Evolutionary conservation across 2,113 vertebrate genomes (phyloP).

Genomic region (Nymphicus hollandicus): DNA sequence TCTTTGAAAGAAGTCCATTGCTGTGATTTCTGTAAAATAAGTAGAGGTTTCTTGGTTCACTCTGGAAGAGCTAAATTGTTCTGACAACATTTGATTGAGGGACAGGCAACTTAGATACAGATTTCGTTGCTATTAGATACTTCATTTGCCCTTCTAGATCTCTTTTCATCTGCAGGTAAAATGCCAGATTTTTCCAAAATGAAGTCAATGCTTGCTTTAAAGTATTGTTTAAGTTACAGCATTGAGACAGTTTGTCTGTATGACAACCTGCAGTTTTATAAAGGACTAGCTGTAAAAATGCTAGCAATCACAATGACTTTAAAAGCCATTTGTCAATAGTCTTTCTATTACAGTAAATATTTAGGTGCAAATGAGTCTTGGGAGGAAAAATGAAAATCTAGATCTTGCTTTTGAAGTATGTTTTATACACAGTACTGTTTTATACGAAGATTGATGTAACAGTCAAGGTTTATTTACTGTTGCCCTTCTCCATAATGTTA

Average conservation of each 20-base stretch:
- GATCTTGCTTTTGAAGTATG: neutral
- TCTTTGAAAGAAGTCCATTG: neutral
- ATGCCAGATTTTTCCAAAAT: neutral
- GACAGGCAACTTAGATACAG: neutral
- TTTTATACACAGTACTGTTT: neutral
- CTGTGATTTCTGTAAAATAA: neutral
- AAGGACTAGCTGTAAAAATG: neutral
- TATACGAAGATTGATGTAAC: neutral
- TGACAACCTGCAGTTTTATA: neutral
- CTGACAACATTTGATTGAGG: neutral
- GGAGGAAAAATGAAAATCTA: neutral
- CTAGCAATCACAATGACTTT: neutral
- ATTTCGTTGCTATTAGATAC: neutral
- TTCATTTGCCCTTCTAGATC: neutral
- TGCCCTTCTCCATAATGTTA: neutral
- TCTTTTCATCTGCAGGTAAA: neutral
- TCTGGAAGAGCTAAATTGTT: neutral
- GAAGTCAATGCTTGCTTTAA: neutral
- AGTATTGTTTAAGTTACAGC: neutral
- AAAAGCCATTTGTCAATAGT: neutral
- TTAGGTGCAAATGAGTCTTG: neutral
- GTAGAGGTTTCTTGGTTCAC: neutral
- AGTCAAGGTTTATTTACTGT: neutral
- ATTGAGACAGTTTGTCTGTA: neutral
- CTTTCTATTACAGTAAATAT: neutral